These are phyloP conservation scores for Stegana nigrithorax DNA, from an alignment of 2,888 invertebrate genomes.

Conservation along the genomic window DNA sequence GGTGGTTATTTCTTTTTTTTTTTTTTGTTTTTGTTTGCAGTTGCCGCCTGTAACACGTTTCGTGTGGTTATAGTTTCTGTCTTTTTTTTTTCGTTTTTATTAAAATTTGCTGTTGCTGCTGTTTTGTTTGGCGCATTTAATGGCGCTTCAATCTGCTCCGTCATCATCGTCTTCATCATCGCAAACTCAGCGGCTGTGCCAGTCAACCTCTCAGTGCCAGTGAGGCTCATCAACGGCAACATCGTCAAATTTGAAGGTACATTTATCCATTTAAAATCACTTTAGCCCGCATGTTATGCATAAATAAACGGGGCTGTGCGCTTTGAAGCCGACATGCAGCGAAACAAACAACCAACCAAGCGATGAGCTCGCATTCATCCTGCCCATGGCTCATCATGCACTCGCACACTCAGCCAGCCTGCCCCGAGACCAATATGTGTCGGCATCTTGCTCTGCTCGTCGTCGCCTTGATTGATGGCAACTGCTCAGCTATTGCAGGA, in stretches of 20 bases:
- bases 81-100: too few species aligned
- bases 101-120: background rate
- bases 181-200: too few species aligned
- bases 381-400: conserved; percentile 1
- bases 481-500: conserved; percentile 36
- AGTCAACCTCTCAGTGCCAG: too few species aligned
- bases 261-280: conserved; percentile 61
- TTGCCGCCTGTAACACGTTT: background rate
- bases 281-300: conserved; percentile 61
- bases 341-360: too few species aligned
- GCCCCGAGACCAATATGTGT: background rate
- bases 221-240: conserved; percentile 32
- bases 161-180: too few species aligned
- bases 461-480: conserved; percentile 57
- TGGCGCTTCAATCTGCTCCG: background rate
- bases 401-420: background rate
- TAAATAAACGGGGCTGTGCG: conserved; percentile 64
- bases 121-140: background rate
- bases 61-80: too few species aligned
- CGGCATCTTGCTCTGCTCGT: conserved; percentile 11
- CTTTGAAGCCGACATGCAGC: conserved; percentile 7
- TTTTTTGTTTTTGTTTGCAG: background rate
- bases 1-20: background rate
- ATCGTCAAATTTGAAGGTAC: conserved; percentile 45
- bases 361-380: background rate